Conservation (phyloP, 2,113 vertebrate genomes). For the Chrysochloris asiatica region DNA sequence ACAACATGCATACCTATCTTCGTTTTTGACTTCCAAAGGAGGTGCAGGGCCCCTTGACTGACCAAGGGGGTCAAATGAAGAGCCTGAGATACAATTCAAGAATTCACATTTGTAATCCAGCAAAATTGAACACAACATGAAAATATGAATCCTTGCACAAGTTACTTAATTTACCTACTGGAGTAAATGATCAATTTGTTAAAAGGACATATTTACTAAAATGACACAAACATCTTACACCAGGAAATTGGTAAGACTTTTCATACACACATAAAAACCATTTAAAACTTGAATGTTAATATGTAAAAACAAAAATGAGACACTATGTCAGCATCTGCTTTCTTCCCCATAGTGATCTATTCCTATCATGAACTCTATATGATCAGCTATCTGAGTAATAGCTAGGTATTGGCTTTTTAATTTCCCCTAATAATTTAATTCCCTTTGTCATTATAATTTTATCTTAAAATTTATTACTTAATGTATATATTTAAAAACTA, state of each 20-base stretch:
- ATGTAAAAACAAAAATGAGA: conserved; percentile 38
- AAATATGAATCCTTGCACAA: neutral
- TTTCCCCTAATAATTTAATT: conserved; percentile 5
- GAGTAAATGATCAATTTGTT: conserved; percentile 27
- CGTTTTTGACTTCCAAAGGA: conserved; percentile 92
- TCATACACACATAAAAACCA: neutral
- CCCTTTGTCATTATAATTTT: neutral
- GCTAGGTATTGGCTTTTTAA: neutral
- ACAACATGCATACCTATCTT: conserved; percentile 90
- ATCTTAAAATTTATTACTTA: conserved; percentile 35
- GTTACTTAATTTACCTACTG: neutral
- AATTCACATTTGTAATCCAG: neutral
- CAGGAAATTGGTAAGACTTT: neutral
- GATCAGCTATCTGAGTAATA: neutral
- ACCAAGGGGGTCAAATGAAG: conserved; percentile 93
- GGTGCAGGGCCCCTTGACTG: conserved; percentile 93
- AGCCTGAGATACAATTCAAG: conserved; percentile 85
- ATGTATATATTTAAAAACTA: conserved; percentile 7
- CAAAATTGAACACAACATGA: neutral
- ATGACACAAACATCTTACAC: neutral
- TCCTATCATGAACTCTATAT: neutral
- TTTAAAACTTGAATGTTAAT: conserved; percentile 34
- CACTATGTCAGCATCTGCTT: neutral
- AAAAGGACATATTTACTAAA: neutral
- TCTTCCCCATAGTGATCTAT: neutral